Base-by-base conservation (phyloP, 1,140 invertebrate species). In the Gonioctena quinquepunctata region DNA sequence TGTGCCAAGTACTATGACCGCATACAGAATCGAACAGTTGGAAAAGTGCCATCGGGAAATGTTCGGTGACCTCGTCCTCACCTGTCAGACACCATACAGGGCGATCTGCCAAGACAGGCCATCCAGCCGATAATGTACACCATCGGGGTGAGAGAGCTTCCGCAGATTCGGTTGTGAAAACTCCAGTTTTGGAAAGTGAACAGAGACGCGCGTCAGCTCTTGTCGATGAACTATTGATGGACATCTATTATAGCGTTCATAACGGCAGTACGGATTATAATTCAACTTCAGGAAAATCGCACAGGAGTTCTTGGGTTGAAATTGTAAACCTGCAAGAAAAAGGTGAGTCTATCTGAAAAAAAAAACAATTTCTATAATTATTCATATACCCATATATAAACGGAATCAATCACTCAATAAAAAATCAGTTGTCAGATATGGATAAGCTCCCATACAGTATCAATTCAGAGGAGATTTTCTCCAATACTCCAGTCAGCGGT, bases 271-370 rank as follows among this genome's bases (percentile, higher is more conserved):
- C 78, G 4, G 79, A 80, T 66, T 82, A 81, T 60, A 80, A 79
- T 68, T 82, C 80, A 1, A 80, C 80, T 0, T 81, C 79, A 13
- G 73, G 70, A 2, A 81, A 76, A 57, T 80, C 78, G n/a, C 78
- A 79, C 26, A 77, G 64, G 19, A 76, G 70, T 28, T 61, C 69
- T 22, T 71, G 70, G 22, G 49, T 75, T 1, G 74, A 77, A 21
- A 49, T 71, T 3, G 68, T 74, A 5, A 66, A 76, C 67, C 63
- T 81, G 8, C 60, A 73, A 16, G 65, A 74, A 25, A 79, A 76
- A 78, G 76, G 79, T 80, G 62, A 69, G 71, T 71, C 16, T 42
- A n/a, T n/a, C n/a, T n/a, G n/a, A n/a, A n/a, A n/a, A n/a, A n/a
- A n/a, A n/a, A n/a, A n/a, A n/a, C n/a, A n/a, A n/a, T n/a, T n/a